Evolutionary conservation across 2,113 vertebrate genomes (phyloP).

Genomic region (Mormyrus iriodes): DNA sequence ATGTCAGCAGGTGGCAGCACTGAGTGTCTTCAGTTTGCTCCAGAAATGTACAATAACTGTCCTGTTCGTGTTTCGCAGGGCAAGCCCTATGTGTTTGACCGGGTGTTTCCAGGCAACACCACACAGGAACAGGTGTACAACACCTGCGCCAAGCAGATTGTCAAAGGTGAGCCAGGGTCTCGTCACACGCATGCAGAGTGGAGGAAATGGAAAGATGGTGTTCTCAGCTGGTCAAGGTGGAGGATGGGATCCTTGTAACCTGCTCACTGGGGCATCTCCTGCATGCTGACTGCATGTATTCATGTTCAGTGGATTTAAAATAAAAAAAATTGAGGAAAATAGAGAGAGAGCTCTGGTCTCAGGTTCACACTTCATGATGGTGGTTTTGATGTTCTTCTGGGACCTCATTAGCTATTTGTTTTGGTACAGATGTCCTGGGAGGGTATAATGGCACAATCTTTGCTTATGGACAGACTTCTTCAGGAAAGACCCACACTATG

Average conservation of each 20-base stretch:
- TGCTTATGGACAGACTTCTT: slow-evolving; percentile 87
- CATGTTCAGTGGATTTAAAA: neutral
- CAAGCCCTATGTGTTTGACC: slow-evolving; percentile 78
- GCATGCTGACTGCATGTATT: neutral
- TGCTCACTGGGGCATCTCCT: neutral
- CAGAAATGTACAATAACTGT: neutral
- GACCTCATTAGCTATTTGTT: neutral
- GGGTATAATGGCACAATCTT: slow-evolving; percentile 94
- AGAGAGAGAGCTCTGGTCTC: neutral
- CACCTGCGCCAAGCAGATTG: slow-evolving; percentile 86
- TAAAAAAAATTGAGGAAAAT: neutral
- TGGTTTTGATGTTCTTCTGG: neutral
- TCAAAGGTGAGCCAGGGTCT: slow-evolving; percentile 73
- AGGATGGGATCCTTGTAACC: neutral
- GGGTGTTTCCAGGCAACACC: slow-evolving; percentile 81
- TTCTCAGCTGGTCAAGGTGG: neutral
- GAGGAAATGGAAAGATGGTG: neutral
- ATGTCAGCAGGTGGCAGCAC: neutral
- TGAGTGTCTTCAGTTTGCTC: neutral
- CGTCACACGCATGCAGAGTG: neutral
- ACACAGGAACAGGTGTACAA: slow-evolving; percentile 92
- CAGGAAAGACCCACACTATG: slow-evolving; percentile 93
- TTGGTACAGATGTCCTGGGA: slow-evolving; percentile 73
- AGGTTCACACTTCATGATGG: neutral
- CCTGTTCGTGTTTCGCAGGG: slow-evolving; percentile 57